A percentile compares a stretch with the other conserved stretches of the same genome.
Evolutionary conservation across 2,797 vertebrate genomes (phyloP).

Genomic region (Galago senegalensis): DNA sequence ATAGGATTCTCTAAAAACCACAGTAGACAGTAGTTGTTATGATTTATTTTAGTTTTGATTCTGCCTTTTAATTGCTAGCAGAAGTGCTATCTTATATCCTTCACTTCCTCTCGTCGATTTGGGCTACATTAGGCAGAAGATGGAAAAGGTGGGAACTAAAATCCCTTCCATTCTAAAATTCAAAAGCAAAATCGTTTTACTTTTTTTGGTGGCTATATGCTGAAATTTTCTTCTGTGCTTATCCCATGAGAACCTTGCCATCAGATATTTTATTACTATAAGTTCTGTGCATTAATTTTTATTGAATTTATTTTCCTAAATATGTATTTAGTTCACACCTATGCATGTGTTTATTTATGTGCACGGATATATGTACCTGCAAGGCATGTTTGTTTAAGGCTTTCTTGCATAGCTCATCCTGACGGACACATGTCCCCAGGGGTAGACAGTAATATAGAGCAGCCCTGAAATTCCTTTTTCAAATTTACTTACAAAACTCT

Average conservation of each 20-base stretch:
- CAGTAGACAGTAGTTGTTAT: not conserved
- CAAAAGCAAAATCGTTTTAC: conserved; percentile 18
- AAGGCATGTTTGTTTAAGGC: conserved; percentile 9
- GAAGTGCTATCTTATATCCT: conserved; percentile 16
- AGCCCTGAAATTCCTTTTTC: conserved; percentile 34
- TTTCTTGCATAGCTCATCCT: conserved; percentile 16
- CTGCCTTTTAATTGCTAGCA: not conserved
- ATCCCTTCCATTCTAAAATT: conserved; percentile 35
- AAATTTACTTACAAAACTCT: not conserved
- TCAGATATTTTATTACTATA: conserved; percentile 36
- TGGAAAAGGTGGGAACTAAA: not conserved
- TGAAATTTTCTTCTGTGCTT: not conserved
- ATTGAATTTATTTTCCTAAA: conserved; percentile 5
- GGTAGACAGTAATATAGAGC: not conserved
- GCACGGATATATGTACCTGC: not conserved
- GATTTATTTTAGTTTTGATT: conserved; percentile 28
- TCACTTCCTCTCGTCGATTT: conserved; percentile 16
- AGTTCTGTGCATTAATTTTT: conserved; percentile 9
- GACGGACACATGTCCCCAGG: not conserved
- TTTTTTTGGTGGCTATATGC: not conserved
- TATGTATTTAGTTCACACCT: not conserved
- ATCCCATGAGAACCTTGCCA: not conserved
- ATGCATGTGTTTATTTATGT: not conserved
- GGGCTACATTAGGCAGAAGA: not conserved
- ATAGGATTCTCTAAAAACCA: not conserved